Base-by-base conservation (phyloP, 2,888 invertebrate species). In the Campoletis raptor region DNA sequence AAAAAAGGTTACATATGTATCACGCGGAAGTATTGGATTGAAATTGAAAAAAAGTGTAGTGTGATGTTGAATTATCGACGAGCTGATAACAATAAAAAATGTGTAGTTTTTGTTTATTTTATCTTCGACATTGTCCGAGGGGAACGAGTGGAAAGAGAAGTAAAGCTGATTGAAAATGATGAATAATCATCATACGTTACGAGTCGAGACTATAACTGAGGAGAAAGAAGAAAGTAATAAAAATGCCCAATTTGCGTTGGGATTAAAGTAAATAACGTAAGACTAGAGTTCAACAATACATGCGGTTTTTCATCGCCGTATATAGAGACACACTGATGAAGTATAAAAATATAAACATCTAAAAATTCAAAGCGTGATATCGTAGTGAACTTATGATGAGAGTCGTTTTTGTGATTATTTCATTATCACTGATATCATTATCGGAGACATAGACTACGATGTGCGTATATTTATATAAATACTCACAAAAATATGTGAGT, bases 271-370 rank as follows among this genome's bases (percentile, higher is more conserved):
- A 90, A 90, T 93, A 94, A 93, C 91, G 88, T 92, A 93, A 93
- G 94, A 94, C 94, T 94, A 94, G 94, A 94, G 90, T 93, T 93
- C 91, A 93, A 93, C 92, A 93, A 94, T 94, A 94, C 94, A 92
- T 93, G 92, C 91, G 90, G 91, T 91, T 90, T 76, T 90, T 90
- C 90, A 91, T 92, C 90, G 91, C 91, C 90, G 88, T 90, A 91
- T 88, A 91, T 70, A 70, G 30, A 82, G 90, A 91, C 90, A 91
- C 91, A 90, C 89, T 88, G 89, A 90, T 92, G 91, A 91, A 91
- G 92, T 93, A 93, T 93, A 93, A 93, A 94, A 93, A 93, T 93
- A 93, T 93, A 94, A 94, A 93, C 91, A 92, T 92, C 90, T 93
- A 91, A 90, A 90, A 89, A 92, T 91, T 89, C 86, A 91, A 91